These are phyloP conservation scores for Amphiprion clarkii DNA, from an alignment of 2,797 vertebrate genomes.

Conservation along the genomic window DNA sequence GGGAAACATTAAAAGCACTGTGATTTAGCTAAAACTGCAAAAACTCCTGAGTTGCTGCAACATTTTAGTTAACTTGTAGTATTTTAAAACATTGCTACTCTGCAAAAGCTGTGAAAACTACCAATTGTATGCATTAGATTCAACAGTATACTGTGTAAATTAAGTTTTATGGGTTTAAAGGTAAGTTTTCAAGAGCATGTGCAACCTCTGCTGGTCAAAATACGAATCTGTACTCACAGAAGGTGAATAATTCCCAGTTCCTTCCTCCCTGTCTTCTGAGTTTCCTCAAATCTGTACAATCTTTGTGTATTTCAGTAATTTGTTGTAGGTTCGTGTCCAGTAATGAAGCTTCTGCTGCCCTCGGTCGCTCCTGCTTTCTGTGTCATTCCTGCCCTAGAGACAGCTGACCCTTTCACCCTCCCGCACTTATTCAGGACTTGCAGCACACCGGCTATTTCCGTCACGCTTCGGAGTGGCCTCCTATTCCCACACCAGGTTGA, in stretches of 20 bases:
- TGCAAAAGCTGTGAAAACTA: not conserved
- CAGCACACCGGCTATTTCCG: constrained; percentile 84
- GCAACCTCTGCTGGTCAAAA: not conserved
- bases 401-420: constrained; percentile 89
- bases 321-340: constrained; percentile 19
- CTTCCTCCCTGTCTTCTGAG: constrained; percentile 22
- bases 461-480: constrained; percentile 63
- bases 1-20: not conserved
- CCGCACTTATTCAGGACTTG: constrained; percentile 79
- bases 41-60: not conserved
- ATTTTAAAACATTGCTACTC: constrained; percentile 10
- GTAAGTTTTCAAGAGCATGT: not conserved
- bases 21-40: not conserved
- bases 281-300: constrained; percentile 13
- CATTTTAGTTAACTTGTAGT: not conserved
- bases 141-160: not conserved
- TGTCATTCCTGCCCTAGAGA: constrained; percentile 69
- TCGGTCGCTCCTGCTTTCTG: constrained; percentile 48
- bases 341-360: constrained; percentile 27
- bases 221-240: constrained; percentile 73
- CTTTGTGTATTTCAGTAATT: constrained; percentile 8
- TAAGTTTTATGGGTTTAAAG: not conserved
- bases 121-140: not conserved
- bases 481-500: constrained; percentile 79
- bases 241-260: constrained; percentile 24